Percentiles rank a stretch among this genome's conserved stretches.
These are phyloP conservation scores for Oligia latruncula DNA, from an alignment of 2,888 invertebrate genomes.

Conservation along the genomic window DNA sequence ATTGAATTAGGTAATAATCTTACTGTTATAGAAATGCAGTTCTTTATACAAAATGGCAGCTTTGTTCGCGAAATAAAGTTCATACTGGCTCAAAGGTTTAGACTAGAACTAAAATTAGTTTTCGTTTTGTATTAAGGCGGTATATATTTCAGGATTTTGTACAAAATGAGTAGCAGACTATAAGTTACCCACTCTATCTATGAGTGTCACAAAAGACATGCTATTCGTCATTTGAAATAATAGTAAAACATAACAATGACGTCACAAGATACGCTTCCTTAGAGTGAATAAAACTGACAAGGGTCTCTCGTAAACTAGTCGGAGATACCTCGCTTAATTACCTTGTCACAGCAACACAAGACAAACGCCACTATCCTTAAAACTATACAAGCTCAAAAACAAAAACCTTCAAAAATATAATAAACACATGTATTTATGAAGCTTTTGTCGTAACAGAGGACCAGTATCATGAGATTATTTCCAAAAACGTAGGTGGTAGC, in stretches of 20 bases:
- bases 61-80: no score
- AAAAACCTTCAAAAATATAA: constrained; percentile 73
- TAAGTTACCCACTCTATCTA: background rate
- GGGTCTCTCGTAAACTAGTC: background rate
- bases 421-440: constrained; percentile 79
- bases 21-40: background rate
- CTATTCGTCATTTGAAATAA: background rate
- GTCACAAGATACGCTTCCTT: background rate
- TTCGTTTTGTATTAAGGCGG: background rate
- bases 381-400: constrained; percentile 56
- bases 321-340: constrained; percentile 21
- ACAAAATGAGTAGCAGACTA: background rate
- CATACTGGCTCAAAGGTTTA: background rate
- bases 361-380: constrained; percentile 26
- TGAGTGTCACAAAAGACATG: background rate
- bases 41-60: background rate
- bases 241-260: background rate
- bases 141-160: background rate
- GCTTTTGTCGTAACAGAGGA: constrained; percentile 75
- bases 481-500: constrained; percentile 79
- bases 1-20: background rate
- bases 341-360: constrained; percentile 37
- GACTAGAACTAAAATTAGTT: background rate
- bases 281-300: background rate
- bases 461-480: constrained; percentile 76